Evolutionary conservation across 2,888 invertebrate genomes (phyloP).

Genomic region (Gymnoscelis rufifasciata): DNA sequence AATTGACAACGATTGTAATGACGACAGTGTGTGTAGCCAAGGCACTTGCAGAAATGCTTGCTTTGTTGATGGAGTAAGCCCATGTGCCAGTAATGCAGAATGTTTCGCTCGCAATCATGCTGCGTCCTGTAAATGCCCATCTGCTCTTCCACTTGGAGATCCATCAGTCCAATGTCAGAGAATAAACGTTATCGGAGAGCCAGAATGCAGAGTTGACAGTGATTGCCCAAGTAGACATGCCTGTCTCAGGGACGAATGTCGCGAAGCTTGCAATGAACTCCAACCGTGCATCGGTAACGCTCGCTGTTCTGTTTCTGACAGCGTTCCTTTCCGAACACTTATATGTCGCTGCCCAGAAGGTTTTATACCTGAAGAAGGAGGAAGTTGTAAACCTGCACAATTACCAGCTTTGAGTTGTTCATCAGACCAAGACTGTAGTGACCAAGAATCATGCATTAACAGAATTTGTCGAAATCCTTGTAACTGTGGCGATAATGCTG

Average conservation of each 20-base stretch:
- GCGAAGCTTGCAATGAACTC: constrained; percentile 86
- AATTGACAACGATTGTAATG: constrained; percentile 87
- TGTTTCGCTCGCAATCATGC: constrained; percentile 90
- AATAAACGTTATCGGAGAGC: constrained; percentile 67
- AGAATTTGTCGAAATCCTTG: constrained; percentile 92
- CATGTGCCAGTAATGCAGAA: constrained; percentile 90
- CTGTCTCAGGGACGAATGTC: constrained; percentile 87
- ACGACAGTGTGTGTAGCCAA: constrained; percentile 84
- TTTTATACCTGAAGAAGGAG: constrained; percentile 88
- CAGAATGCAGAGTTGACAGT: constrained; percentile 86
- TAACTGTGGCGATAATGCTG: constrained; percentile 90
- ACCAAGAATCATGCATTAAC: constrained; percentile 90
- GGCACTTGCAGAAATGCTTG: constrained; percentile 90
- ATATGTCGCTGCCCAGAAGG: constrained; percentile 93
- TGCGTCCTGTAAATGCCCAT: constrained; percentile 90
- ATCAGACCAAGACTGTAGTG: constrained; percentile 87
- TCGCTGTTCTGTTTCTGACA: constrained; percentile 89
- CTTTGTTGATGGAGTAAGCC: constrained; percentile 79
- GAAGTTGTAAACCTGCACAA: constrained; percentile 86
- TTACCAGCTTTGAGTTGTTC: constrained; percentile 87
- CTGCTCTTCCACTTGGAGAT: constrained; percentile 87
- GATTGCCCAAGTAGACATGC: constrained; percentile 90
- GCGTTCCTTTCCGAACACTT: constrained; percentile 91
- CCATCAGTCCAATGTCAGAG: constrained; percentile 87
- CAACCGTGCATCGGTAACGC: constrained; percentile 87